Evolutionary conservation across 2,888 invertebrate species (phyloP), one percentile per base, ranked within the genome.

Genomic region (Lomographa bimaculata): DNA sequence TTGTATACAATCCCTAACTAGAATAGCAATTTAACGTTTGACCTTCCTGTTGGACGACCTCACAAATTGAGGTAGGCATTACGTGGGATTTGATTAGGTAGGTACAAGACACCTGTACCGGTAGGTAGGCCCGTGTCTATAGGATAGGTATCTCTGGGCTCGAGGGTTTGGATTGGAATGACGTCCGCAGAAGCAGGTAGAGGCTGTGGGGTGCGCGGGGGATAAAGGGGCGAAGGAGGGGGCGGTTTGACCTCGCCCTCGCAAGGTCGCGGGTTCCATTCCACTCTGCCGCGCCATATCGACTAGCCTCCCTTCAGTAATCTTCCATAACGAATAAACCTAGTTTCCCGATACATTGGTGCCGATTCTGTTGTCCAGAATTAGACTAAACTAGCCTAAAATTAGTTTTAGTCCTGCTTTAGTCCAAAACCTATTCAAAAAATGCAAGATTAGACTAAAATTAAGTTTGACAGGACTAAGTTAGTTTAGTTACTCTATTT

Each of bases 241-340:
- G 65, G 70, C 54, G 69, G 60, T 54, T 60, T 74, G 83, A 81
- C 83, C 83, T 86, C 84, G 83, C 77, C 72, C 75, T 71, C 63
- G 52, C 86, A 86, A 86, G 85, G 86, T 83, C 80, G 71, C 60
- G 57, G 71, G 72, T 71, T 78, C 67, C 73, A 79, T 79, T 82
- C 79, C 80, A 76, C 75, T 77, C 70, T 61, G 67, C 65, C 60
- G 68, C 66, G 63, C 71, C 71, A 68, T 71, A 72, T 70, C 64
- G 69, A 65, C 60, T 70, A 68, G 68, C 64, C 66, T 60, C 50
- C 51, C 47, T 54, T 61, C 69, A 60, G 72, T 76, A 77, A 69
- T 77, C 71, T 79, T 79, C 78, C 73, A 76, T 72, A 68, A 73
- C 68, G 60, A 63, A 37, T 37, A 36, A 42, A 58, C 60, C 60